Conservation (phyloP, 2,888 invertebrate genomes). For the Acrobasis consociella region DNA sequence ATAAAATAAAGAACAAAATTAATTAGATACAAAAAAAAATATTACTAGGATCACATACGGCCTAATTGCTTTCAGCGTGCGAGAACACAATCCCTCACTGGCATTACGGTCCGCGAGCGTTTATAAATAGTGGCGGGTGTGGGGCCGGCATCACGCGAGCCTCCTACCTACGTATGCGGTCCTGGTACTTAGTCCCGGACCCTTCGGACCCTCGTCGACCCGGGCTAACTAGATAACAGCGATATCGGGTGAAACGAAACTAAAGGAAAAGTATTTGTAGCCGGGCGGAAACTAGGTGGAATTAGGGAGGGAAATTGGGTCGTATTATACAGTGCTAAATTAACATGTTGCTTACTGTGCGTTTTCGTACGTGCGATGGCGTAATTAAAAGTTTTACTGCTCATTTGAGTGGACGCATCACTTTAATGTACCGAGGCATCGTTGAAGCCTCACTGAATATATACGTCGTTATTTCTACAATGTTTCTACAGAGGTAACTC, state of each 20-base stretch:
- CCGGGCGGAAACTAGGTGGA: conserved; percentile 66
- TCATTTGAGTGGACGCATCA: conserved; percentile 6
- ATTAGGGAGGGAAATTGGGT: conserved; percentile 66
- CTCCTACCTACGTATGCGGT: conserved; percentile 62
- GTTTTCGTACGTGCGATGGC: conserved; percentile 26
- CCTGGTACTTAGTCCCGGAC: conserved; percentile 66
- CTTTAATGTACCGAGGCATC: neutral
- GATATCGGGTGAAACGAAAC: conserved; percentile 76
- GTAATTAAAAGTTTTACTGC: conserved; percentile 24
- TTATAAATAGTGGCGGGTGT: conserved; percentile 61
- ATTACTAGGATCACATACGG: conserved; percentile 59
- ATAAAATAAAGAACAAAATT: neutral
- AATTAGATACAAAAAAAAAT: conserved; percentile 34
- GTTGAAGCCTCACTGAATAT: too few species aligned
- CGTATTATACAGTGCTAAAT: conserved; percentile 59
- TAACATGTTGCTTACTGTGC: conserved; percentile 54
- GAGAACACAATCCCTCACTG: conserved; percentile 68
- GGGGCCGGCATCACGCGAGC: conserved; percentile 54
- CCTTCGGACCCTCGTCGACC: conserved; percentile 80
- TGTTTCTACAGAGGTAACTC: too few species aligned
- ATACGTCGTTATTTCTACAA: too few species aligned
- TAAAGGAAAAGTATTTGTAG: conserved; percentile 78
- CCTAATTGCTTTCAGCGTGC: conserved; percentile 70
- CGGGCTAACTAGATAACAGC: conserved; percentile 80
- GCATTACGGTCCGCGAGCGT: conserved; percentile 60